phyloP scores from a whole-genome alignment of 2,888 invertebrate genomes.

The Podabrus alpinus region DNA sequence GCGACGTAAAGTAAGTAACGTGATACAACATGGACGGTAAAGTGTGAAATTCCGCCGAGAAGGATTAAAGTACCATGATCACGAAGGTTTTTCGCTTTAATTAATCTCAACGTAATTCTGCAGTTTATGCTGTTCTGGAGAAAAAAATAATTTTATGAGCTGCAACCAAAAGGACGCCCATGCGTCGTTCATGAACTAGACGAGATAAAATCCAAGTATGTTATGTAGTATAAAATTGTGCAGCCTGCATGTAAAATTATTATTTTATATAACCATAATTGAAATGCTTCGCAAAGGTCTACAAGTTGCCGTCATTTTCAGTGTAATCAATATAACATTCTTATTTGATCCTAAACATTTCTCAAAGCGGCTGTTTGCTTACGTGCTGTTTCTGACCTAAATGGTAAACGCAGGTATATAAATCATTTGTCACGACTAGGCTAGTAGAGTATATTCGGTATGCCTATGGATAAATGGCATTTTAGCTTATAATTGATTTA shows the following conservation, averaged over 20 bases:
- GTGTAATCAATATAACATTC: conserved; percentile 17
- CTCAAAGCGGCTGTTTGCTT: conserved; percentile 15
- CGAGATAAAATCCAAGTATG: neutral
- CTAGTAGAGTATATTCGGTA: neutral
- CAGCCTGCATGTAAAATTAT: neutral
- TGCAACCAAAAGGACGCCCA: too few species aligned
- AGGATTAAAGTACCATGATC: too few species aligned
- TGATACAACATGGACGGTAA: too few species aligned
- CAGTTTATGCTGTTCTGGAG: too few species aligned
- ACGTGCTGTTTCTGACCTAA: conserved; percentile 24
- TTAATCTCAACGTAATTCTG: too few species aligned
- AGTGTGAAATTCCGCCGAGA: too few species aligned
- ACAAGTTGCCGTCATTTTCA: conserved; percentile 16
- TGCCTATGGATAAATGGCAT: conserved; percentile 7
- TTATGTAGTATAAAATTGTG: neutral
- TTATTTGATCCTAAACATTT: conserved; percentile 21
- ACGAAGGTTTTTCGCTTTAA: too few species aligned
- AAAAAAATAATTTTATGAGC: too few species aligned
- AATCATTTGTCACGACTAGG: conserved; percentile 10
- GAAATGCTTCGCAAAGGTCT: neutral
- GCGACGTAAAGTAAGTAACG: too few species aligned
- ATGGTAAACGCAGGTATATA: conserved; percentile 19
- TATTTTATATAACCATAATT: neutral
- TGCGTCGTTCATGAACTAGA: neutral
- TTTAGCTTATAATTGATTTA: conserved; percentile 15